Percentiles rank a stretch among this genome's conserved stretches.
Evolutionary conservation across 2,888 invertebrate species (phyloP).

Genomic region (Adela reaumurella): DNA sequence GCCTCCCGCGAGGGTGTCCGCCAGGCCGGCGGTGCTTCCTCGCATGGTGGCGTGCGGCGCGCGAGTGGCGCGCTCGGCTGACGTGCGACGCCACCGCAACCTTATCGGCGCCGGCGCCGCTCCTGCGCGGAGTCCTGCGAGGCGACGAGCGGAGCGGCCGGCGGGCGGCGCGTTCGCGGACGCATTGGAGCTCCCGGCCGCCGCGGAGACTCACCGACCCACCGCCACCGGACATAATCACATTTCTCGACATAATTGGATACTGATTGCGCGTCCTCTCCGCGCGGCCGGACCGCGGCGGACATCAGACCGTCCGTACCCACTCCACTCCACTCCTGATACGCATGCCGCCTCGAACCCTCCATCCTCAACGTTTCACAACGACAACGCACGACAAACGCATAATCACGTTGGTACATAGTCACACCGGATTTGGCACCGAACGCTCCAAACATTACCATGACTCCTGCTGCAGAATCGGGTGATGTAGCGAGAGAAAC

Average conservation of each 20-base stretch:
- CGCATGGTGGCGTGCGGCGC: constrained; percentile 49
- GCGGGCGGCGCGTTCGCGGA: constrained; percentile 10
- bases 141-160: constrained; percentile 1
- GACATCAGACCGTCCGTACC: too few relatives aligned
- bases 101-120: constrained; percentile 21
- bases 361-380: too few relatives aligned
- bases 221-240: constrained; percentile 11
- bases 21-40: constrained; percentile 64
- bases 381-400: too few relatives aligned
- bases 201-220: constrained; percentile 18
- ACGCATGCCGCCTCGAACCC: too few relatives aligned
- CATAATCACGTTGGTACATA: too few relatives aligned
- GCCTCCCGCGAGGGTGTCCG: constrained; percentile 57
- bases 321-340: constrained; percentile 5
- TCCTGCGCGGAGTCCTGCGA: constrained; percentile 8
- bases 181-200: too few relatives aligned
- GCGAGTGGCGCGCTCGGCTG: constrained; percentile 27
- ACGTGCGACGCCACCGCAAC: constrained; percentile 18
- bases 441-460: too few relatives aligned
- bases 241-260: constrained; percentile 29
- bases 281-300: not conserved
- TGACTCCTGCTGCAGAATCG: too few relatives aligned
- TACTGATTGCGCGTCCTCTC: constrained; percentile 26
- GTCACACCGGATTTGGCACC: too few relatives aligned
- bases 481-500: too few relatives aligned